A percentile compares a stretch with the other conserved stretches of the same genome.
phyloP scores from a whole-genome alignment of 1,140 invertebrate species.

The Brachystomella parvula region DNA sequence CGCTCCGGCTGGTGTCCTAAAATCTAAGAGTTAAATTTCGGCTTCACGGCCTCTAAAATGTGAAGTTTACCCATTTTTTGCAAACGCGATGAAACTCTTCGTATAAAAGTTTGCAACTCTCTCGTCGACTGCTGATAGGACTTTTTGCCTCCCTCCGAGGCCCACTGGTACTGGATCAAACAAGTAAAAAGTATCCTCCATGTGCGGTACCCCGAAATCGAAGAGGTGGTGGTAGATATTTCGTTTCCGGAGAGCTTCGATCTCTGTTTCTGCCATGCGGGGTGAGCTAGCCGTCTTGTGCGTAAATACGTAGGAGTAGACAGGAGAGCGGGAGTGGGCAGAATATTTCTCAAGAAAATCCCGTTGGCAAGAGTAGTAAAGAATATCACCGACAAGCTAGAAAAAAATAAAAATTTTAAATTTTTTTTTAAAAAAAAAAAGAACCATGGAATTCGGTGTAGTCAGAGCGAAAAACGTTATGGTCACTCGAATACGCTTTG shows the following conservation, averaged over 20 bases:
- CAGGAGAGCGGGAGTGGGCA: neutral
- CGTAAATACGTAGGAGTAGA: constrained; percentile 30
- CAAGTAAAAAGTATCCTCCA: constrained; percentile 30
- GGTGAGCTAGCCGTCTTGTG: constrained; percentile 30
- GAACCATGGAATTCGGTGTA: too few relatives aligned
- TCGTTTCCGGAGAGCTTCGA: constrained; percentile 9
- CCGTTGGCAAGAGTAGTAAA: constrained; percentile 23
- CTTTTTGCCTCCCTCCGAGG: neutral
- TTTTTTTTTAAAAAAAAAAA: neutral
- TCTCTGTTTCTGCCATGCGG: constrained; percentile 5
- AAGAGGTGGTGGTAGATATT: constrained; percentile 27
- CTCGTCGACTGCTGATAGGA: neutral
- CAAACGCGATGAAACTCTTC: neutral
- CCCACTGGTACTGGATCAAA: constrained; percentile 24
- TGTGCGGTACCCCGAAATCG: constrained; percentile 23
- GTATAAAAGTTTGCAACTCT: neutral
- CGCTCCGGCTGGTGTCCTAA: constrained; percentile 3
- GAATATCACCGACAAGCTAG: constrained; percentile 15
- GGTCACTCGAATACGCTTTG: too few relatives aligned
- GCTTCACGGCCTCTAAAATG: neutral
- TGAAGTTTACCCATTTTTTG: neutral
- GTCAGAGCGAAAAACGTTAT: too few relatives aligned
- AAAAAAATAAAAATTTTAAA: constrained; percentile 10
- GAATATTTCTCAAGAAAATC: constrained; percentile 29
- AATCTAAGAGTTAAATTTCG: neutral